Percentiles rank a stretch among this genome's conserved stretches.
Conservation (phyloP, 2,113 vertebrate genomes). For the Varanus komodoensis region DNA sequence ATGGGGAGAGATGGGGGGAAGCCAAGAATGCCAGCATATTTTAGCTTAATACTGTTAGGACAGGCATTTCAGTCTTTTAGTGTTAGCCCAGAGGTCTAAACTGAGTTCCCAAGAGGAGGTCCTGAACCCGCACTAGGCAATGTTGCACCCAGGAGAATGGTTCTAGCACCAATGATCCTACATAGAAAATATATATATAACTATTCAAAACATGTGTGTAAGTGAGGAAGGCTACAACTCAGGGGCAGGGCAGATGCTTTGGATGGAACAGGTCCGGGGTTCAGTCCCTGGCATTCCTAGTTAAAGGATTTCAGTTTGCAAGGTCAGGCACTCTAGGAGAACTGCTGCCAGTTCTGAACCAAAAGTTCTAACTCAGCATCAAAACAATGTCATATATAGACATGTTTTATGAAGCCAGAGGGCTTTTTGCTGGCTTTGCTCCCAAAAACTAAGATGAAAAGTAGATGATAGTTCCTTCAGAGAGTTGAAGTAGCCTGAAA, state of each 20-base stretch:
- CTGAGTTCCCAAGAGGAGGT: too few species aligned
- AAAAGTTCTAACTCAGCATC: not conserved
- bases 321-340: not conserved
- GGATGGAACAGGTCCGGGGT: not conserved
- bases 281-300: not conserved
- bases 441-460: not conserved
- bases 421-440: not conserved
- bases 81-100: too few species aligned
- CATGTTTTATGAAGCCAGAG: not conserved
- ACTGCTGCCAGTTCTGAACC: not conserved
- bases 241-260: not conserved
- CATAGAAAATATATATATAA: not conserved
- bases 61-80: too few species aligned
- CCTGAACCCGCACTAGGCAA: not conserved
- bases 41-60: too few species aligned
- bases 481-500: not conserved
- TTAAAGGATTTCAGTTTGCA: not conserved
- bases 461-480: not conserved
- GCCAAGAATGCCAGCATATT: too few species aligned
- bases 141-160: not conserved
- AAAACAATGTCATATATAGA: not conserved
- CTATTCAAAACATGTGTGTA: not conserved
- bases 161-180: not conserved
- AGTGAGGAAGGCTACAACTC: not conserved
- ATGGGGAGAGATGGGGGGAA: too few species aligned